These are phyloP conservation scores for Charanyca ferruginea DNA, from an alignment of 2,888 invertebrate species.

Conservation along the genomic window DNA sequence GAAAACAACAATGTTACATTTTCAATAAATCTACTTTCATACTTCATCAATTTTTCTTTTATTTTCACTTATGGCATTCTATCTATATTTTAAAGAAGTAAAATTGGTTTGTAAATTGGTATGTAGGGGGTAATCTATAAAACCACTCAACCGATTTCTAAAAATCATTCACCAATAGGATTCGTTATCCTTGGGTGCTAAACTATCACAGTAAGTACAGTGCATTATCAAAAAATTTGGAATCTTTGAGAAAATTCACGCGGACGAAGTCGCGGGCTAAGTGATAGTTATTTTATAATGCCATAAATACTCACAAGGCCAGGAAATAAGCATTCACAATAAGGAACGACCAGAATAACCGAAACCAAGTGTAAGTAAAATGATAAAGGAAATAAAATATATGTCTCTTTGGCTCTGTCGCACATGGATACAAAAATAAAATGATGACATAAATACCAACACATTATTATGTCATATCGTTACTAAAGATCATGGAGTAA, in stretches of 20 bases:
- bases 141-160: too few relatives aligned
- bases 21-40: background rate
- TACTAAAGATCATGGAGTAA: slow-evolving; percentile 15
- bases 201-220: too few relatives aligned
- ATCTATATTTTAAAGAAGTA: too few relatives aligned
- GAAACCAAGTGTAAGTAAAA: slow-evolving; percentile 5
- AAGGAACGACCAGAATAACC: slow-evolving; percentile 23
- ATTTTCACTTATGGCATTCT: background rate
- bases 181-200: too few relatives aligned
- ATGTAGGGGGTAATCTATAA: too few relatives aligned
- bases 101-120: too few relatives aligned
- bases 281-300: too few relatives aligned
- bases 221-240: too few relatives aligned
- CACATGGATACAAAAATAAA: slow-evolving; percentile 31
- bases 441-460: slow-evolving; percentile 44
- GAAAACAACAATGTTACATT: background rate
- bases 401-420: slow-evolving; percentile 7
- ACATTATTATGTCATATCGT: slow-evolving; percentile 41
- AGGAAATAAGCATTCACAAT: slow-evolving; percentile 14
- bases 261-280: too few relatives aligned
- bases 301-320: too few relatives aligned
- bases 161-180: too few relatives aligned
- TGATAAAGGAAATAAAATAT: slow-evolving; percentile 34
- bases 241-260: too few relatives aligned
- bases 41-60: background rate